Base-by-base conservation (phyloP, 2,113 vertebrate species). In the Chaetodon trifascialis region DNA sequence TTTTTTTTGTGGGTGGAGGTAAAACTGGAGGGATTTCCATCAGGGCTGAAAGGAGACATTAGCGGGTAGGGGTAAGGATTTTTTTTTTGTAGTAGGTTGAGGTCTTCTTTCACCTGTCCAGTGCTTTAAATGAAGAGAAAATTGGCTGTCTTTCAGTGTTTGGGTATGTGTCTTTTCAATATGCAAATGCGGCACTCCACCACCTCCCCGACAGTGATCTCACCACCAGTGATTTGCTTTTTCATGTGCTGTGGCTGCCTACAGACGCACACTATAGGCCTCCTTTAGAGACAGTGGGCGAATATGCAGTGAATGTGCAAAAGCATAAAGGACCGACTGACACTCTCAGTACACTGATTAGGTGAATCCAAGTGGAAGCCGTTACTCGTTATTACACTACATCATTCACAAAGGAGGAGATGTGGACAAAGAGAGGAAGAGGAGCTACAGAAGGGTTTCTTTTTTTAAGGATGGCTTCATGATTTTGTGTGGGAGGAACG, bases 71-170 rank as follows among this genome's bases (percentile, higher is more conserved):
- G 68, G 59, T 15, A 10, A 46, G 16, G 54, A 72, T 81, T 73
- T 73, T 76, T 60, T 7, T 55, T 86, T 76, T 76, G 82, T 75
- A 55, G 79, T 17, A 15, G 68, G 75, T 64, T 69, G 83, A 84
- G 82, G 73, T 80, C 78, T 83, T 77, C 70, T 79, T 90, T 91
- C 84, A 89, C 82, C 86, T 88, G 86, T 89, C 86, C 66, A 11
- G 76, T 62, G 44, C 71, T 85, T 68, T 79, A 56, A 81, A 15
- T 34, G 63, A 23, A 54, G 59, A 84, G 76, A 82, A 77, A 86
- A 88, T 77, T 76, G 74, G 42, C 63, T 36, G 78, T 78, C 80
- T 76, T 65, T 86, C 68, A 73, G 66, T 80, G 67, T 86, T 86
- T 81, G 79, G 69, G 65, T 59, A 12, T 80, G 79, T 83, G 52